Base-by-base conservation (phyloP, 2,113 vertebrate species). In the Cinclus mexicanus region DNA sequence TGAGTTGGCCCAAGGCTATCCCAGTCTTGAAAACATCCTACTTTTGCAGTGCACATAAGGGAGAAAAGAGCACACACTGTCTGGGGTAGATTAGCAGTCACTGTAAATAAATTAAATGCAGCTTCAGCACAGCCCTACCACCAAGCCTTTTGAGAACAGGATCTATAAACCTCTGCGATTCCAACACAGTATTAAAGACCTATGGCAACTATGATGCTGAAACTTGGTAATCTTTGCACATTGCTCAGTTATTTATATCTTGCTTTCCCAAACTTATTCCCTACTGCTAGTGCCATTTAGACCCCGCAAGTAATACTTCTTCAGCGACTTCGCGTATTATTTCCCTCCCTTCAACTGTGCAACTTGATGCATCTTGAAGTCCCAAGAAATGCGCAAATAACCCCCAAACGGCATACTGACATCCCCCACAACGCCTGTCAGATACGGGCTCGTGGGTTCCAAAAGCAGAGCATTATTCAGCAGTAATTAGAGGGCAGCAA, bases 391-490 rank as follows among this genome's bases (percentile, higher is more conserved):
- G n/a, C 1, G 13, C 35, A 24, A 25, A 16, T 7, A 29, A n/a
- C 4, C 56, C 33, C 29, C 4, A 52, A 57, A 17, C 0, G 12
- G 39, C 68, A 39, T 2, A 15, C 64, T 16, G 69, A 29, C 79
- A 14, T 6, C 19, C 17, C 8, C 5, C 10, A 4, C 19, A 5
- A 4, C 0, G 64, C 59, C 37, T 3, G 26, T 11, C 61, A 21
- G 9, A 10, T 0, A 5, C 0, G 16, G 41, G 23, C 2, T 31
- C 18, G 4, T 1, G 4, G 5, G 1, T 1, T 33, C 14, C 6
- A 2, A 4, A 20, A 39, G 33, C 26, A 12, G 6, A 47, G 47
- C 44, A 9, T 78, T 80, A 87, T 37, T 65, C 89, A 78, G 84
- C 74, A 70, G 7, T 33, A 35, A 67, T 8, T 0, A 13, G 7